Evolutionary conservation across 92 coral and sea anemone species (phyloP).

Genomic region (Bergia puertoricense): DNA sequence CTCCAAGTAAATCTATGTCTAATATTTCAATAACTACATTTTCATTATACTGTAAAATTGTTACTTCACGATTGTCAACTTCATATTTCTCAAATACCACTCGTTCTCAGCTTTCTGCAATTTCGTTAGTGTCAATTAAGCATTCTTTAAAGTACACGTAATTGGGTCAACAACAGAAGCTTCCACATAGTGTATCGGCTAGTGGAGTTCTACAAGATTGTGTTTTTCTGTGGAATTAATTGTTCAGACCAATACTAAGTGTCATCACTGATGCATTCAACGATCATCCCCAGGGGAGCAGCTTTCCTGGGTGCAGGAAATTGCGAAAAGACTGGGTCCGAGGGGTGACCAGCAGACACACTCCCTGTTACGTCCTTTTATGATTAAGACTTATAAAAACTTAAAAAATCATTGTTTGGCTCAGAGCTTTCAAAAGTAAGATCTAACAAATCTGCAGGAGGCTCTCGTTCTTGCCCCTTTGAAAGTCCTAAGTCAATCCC

Average conservation of each 20-base stretch:
- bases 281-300: no score
- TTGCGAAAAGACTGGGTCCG: no score
- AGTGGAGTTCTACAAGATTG: not conserved
- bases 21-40: not conserved
- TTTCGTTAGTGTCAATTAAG: not conserved
- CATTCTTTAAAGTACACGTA: not conserved
- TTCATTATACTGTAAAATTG: not conserved
- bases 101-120: not conserved
- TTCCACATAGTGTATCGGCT: not conserved
- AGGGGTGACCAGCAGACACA: no score
- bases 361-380: not conserved
- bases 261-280: no score
- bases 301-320: no score
- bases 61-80: not conserved
- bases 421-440: not conserved
- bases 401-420: not conserved
- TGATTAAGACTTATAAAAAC: not conserved
- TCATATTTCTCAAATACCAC: not conserved
- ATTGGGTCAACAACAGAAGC: not conserved
- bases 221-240: no score
- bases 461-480: not conserved
- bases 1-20: not conserved
- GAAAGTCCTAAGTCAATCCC: not conserved
- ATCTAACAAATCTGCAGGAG: not conserved
- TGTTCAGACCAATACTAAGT: no score